Evolutionary conservation across 2,888 invertebrate species (phyloP).

Genomic region (Gortyna flavago): DNA sequence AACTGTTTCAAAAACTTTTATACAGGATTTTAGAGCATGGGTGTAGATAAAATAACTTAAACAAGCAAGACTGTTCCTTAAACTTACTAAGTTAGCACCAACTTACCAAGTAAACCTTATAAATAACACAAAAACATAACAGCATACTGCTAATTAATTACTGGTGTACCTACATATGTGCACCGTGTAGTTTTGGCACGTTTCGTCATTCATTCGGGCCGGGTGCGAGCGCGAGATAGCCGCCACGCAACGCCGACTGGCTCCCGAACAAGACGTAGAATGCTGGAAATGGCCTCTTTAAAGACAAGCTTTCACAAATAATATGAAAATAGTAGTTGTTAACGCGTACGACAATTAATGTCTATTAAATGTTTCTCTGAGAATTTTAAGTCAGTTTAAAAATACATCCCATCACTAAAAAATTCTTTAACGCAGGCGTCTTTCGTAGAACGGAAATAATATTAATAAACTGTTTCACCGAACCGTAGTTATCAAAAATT

Average conservation of each 20-base stretch:
- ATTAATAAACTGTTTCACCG: not conserved
- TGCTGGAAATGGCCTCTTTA: conserved; percentile 29
- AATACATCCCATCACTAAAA: not conserved
- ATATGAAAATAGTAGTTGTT: not conserved
- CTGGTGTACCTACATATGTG: conserved; percentile 38
- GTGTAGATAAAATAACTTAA: not conserved
- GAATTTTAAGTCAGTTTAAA: not conserved
- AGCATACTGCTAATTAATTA: conserved; percentile 49
- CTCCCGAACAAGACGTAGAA: conserved; percentile 13
- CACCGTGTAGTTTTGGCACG: conserved; percentile 45
- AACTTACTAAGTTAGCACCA: not conserved
- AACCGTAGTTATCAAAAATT: not conserved
- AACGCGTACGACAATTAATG: not conserved
- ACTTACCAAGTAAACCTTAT: conserved; percentile 3
- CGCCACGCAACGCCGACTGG: conserved; percentile 66
- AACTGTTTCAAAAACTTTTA: too few species aligned
- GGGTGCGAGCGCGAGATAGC: conserved; percentile 75
- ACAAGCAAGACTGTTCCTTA: not conserved
- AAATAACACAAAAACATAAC: conserved; percentile 28
- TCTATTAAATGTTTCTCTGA: not conserved
- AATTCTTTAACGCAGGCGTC: fast-evolving
- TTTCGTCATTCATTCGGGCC: conserved; percentile 64
- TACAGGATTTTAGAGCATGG: too few species aligned
- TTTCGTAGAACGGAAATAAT: not conserved
- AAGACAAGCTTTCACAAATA: not conserved